A percentile compares a stretch with the other conserved stretches of the same genome.
Evolutionary conservation across 2,888 invertebrate species (phyloP).

Genomic region (Endomychus coccineus): DNA sequence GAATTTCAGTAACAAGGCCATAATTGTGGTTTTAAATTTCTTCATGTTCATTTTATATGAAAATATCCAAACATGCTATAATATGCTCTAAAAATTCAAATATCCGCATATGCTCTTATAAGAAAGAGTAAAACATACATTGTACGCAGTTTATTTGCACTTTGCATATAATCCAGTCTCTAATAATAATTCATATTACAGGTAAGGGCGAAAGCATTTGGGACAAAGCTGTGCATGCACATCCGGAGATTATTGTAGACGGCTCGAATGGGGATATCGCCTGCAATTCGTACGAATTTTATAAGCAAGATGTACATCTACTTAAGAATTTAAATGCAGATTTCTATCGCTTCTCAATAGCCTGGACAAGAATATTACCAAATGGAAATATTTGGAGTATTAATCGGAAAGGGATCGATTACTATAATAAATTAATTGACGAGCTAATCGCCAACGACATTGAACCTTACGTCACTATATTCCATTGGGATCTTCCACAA

Average conservation of each 20-base stretch:
- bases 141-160: no score
- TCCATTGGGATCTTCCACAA: slow-evolving; percentile 36
- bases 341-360: slow-evolving; percentile 45
- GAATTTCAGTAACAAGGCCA: no score
- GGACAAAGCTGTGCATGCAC: slow-evolving; percentile 45
- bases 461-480: slow-evolving; percentile 42
- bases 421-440: slow-evolving; percentile 67
- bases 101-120: no score
- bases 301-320: slow-evolving; percentile 53
- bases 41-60: no score
- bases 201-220: slow-evolving; percentile 43
- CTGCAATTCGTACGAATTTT: slow-evolving; percentile 60
- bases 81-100: no score
- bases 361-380: slow-evolving; percentile 45
- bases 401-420: slow-evolving; percentile 61
- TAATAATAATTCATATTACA: slow-evolving; percentile 2
- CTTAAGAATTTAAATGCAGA: slow-evolving; percentile 50
- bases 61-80: no score
- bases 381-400: slow-evolving; percentile 55
- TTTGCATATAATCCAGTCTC: no score
- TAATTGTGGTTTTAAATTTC: no score
- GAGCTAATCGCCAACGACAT: slow-evolving; percentile 55
- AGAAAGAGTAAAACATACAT: no score
- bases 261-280: slow-evolving; percentile 55
- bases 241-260: slow-evolving; percentile 44